Base-by-base conservation (phyloP, 2,113 vertebrate genomes). In the Lepisosteus oculatus region DNA sequence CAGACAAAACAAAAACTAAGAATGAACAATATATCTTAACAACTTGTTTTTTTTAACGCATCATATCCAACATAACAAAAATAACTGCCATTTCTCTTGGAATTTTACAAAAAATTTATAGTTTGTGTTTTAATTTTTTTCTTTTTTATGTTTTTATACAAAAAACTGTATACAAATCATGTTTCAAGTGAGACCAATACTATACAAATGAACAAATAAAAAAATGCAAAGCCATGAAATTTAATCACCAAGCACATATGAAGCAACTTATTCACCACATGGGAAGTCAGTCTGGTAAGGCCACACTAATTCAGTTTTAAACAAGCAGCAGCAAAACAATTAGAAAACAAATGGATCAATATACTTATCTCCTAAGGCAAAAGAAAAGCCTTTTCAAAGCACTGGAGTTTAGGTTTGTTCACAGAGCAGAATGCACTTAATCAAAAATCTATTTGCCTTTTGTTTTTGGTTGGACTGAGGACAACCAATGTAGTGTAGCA, bases 91-190 rank as follows among this genome's bases (percentile, higher is more conserved):
- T 93, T 94, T 93, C 85, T 92, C 44, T 64, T 90, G 89, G 61
- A 69, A 73, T 71, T 92, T 88, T 89, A 93, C 90, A 93, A 93
- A 93, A 94, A 92, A 75, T 70, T 70, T 74, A 75, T 75, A 75
- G 57, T 65, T 55, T 55, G 12, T 59, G 42, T 70, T 61, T 61
- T 61, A n/a, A 14, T 47, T 55, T 68, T 61, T 70, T 75, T 59
- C 45, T 91, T 93, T 93, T 92, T 92, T 93, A 93, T 93, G 93
- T 93, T 92, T 93, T 93, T 94, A 92, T 93, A 93, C 91, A 94
- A 94, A 94, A 93, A 93, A 93, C 93, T 93, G 92, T 93, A 93
- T 94, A 94, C 93, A 94, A 94, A 94, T 92, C 91, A 94, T 93
- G 73, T 93, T 93, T 91, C 90, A 92, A 92, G 88, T 92, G 92